phyloP scores from a whole-genome alignment of 2,797 vertebrate species.

The Chelonia mydas region DNA sequence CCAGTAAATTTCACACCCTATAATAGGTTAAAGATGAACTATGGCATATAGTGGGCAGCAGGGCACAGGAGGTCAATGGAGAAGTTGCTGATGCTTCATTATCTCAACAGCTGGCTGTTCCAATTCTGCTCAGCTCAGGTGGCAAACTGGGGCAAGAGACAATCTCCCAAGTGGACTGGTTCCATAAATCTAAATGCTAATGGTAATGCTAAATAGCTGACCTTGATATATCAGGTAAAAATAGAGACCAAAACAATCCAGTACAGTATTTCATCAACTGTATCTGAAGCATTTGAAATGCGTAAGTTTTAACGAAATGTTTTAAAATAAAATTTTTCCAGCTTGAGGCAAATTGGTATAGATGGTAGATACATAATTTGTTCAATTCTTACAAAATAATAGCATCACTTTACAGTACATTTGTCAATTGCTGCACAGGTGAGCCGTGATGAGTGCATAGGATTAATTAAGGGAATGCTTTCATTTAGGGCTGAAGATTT shows the following conservation, averaged over 20 bases:
- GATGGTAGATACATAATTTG: neutral
- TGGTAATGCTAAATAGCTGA: neutral
- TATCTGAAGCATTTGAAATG: neutral
- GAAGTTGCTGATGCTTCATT: neutral
- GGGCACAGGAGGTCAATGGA: neutral
- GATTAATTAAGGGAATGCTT: neutral
- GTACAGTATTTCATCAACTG: neutral
- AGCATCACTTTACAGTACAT: fast-evolving
- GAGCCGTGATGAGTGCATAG: neutral
- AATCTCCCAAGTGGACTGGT: conserved; percentile 40
- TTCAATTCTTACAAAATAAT: neutral
- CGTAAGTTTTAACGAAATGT: neutral
- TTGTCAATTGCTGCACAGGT: neutral
- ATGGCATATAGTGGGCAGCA: neutral
- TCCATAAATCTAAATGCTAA: conserved; percentile 8
- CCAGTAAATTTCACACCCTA: neutral
- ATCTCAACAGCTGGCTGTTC: conserved; percentile 31
- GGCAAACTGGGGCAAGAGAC: neutral
- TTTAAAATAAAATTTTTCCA: neutral
- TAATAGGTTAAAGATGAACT: neutral
- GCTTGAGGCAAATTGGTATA: neutral
- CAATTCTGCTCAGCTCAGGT: neutral
- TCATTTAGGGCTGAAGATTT: neutral
- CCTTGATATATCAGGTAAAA: neutral
- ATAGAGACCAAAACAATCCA: neutral